Base-by-base conservation (phyloP, 2,888 invertebrate genomes). In the Spodoptera exigua region DNA sequence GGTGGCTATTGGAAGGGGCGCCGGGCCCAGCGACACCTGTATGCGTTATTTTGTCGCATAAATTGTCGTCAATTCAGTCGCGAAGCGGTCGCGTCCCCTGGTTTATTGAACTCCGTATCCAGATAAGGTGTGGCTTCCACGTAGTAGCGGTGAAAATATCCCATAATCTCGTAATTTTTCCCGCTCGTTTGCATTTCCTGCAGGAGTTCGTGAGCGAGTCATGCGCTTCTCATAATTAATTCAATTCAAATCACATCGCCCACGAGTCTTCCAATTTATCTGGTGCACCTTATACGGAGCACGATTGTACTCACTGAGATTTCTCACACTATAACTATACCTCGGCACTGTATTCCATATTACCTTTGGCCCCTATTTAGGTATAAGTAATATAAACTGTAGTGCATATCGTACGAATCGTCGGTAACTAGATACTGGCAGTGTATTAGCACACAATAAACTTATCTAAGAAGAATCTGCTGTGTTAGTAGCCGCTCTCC, bases 11-110 rank as follows among this genome's bases (percentile, higher is more conserved):
- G 86, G 89, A 91, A 89, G 89, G 89, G 89, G 88, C 86, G 84
- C 85, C 80, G 83, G 84, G 80, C 78, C 73, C 66, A 77, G 85
- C 91, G 92, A 93, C 93, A 93, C 93, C 92, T 93, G 92, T 92
- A 92, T 92, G 90, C 91, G 83, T 90, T 91, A 93, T 90, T 91
- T 90, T 90, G 90, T 90, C 90, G 85, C 87, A 91, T 93, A 93
- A 93, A 92, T 93, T 86, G 85, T 83, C 81, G 82, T 81, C 88
- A 88, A 89, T 91, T 89, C 90, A 88, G 87, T 82, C 85, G 85
- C 83, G 81, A 80, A 77, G 83, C 83, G 80, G 78, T 82, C 78
- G 81, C 83, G 79, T 85, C 83, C 77, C 82, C 82, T 89, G 84
- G 92, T 93, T 92, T 92, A 91, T 92, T 92, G 90, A 92, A 91